Conservation (phyloP, 1,140 invertebrate species). For the Hypothenemus hampei region DNA sequence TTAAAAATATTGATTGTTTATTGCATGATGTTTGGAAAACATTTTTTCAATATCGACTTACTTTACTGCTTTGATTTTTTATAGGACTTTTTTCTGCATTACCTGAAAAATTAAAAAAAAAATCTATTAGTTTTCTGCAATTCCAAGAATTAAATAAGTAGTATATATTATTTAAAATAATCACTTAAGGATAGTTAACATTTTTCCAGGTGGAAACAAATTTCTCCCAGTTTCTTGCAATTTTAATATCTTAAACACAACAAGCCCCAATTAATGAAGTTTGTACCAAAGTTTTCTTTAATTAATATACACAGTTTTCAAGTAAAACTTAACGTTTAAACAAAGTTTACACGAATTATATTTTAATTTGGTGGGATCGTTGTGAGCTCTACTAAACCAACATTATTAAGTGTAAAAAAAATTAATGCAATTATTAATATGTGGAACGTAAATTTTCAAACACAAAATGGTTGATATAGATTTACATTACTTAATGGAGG, state of each 20-base stretch:
- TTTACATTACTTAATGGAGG: background rate
- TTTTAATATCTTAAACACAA: conserved; percentile 6
- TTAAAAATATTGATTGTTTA: conserved; percentile 12
- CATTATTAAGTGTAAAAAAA: background rate
- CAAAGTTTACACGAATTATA: background rate
- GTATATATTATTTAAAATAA: background rate
- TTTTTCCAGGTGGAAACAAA: background rate
- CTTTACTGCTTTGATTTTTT: background rate
- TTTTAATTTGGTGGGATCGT: background rate
- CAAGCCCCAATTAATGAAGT: conserved; percentile 2
- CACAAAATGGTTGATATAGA: background rate
- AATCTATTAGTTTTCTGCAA: background rate
- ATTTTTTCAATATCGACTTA: background rate
- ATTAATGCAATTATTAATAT: background rate
- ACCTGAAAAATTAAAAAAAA: background rate
- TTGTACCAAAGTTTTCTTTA: conserved; percentile 5
- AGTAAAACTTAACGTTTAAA: background rate
- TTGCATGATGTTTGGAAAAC: background rate
- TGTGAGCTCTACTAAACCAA: background rate
- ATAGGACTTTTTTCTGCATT: background rate
- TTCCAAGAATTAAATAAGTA: background rate
- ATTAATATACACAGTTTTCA: conserved; percentile 1
- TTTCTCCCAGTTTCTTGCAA: background rate
- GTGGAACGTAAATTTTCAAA: too few species aligned
- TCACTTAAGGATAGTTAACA: conserved; percentile 1